A percentile compares a stretch with the other conserved stretches of the same genome.
Evolutionary conservation across 2,888 invertebrate genomes (phyloP).

Genomic region (Nemotelus nigrinus): DNA sequence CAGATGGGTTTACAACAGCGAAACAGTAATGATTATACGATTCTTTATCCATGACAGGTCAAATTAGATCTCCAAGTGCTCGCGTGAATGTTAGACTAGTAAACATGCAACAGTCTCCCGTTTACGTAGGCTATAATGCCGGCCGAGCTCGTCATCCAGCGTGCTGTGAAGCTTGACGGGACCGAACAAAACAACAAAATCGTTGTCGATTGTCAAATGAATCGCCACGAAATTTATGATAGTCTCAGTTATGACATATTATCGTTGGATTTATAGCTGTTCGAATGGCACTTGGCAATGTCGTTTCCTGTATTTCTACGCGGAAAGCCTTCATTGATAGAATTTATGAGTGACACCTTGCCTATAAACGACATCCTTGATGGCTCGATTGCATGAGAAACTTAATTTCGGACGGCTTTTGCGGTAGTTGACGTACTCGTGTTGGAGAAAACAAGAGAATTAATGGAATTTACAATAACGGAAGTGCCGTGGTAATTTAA

Average conservation of each 20-base stretch:
- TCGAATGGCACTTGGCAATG: conserved; percentile 29
- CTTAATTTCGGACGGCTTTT: background rate
- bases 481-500: no score
- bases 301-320: background rate
- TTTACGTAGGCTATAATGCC: background rate
- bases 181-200: background rate
- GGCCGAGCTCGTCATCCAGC: background rate
- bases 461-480: background rate
- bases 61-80: conserved; percentile 8
- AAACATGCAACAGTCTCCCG: conserved; percentile 13
- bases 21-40: conserved; percentile 25
- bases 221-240: conserved; percentile 15
- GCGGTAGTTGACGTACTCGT: background rate
- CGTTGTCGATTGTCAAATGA: background rate
- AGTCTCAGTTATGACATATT: conserved; percentile 26
- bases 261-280: conserved; percentile 24
- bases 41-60: conserved; percentile 30
- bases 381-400: conserved; percentile 15
- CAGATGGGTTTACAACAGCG: conserved; percentile 31
- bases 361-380: conserved; percentile 14
- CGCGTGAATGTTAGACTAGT: background rate
- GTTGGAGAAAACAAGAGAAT: background rate
- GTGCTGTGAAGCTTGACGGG: no score
- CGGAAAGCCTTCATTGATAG: conserved; percentile 6
- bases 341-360: conserved; percentile 36